Conservation (phyloP, 1,140 invertebrate species). For the Nylanderia fulva region DNA sequence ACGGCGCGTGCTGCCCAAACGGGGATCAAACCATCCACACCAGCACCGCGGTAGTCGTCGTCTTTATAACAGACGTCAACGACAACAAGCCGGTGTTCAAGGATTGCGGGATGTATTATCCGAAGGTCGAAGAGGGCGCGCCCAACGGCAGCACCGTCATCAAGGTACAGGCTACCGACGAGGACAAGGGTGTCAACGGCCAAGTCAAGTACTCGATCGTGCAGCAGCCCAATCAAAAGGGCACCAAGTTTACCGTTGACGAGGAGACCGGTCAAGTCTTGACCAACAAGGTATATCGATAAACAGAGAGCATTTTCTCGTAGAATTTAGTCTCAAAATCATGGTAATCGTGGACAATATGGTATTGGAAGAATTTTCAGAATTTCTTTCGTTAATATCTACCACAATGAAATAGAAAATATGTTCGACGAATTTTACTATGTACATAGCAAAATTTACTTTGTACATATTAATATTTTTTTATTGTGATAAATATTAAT, state of each 20-base stretch:
- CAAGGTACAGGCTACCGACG: conserved; percentile 96
- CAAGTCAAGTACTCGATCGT: conserved; percentile 98
- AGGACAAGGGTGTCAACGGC: conserved; percentile 97
- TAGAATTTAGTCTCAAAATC: no score
- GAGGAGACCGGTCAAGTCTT: conserved; percentile 97
- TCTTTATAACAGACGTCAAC: conserved; percentile 98
- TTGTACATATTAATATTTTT: no score
- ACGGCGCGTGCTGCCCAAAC: conserved; percentile 96
- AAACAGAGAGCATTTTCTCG: no score
- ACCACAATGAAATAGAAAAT: no score
- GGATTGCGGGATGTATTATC: conserved; percentile 95
- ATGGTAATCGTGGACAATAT: no score
- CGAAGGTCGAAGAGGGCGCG: conserved; percentile 97
- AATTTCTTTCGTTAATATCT: no score
- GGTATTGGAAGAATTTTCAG: no score
- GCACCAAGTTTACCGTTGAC: conserved; percentile 97
- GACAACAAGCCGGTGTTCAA: conserved; percentile 98
- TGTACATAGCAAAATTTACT: no score
- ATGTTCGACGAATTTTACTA: no score
- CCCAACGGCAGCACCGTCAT: conserved; percentile 97
- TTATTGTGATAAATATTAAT: no score
- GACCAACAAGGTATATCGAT: conserved; percentile 92
- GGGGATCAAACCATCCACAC: conserved; percentile 95
- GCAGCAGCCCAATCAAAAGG: conserved; percentile 98
- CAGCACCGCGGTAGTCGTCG: conserved; percentile 97